A percentile compares a stretch with the other conserved stretches of the same genome.
These are phyloP conservation scores for Cebus imitator DNA, from an alignment of 2,113 vertebrate species.

Conservation along the genomic window DNA sequence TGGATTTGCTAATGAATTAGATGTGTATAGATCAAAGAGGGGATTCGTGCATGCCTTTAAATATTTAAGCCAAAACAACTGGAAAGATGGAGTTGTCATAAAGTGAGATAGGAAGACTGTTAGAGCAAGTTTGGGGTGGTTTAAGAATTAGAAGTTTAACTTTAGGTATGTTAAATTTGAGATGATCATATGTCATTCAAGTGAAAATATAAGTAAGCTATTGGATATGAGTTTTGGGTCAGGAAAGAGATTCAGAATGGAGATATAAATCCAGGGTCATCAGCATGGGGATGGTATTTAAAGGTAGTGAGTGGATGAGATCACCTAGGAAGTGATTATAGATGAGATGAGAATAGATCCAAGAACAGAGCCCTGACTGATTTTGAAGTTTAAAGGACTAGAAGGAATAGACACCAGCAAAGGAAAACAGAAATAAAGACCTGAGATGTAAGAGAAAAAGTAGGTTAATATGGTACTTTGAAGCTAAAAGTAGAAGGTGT, in stretches of 20 bases:
- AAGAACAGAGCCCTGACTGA: not conserved
- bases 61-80: not conserved
- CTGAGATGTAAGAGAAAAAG: not conserved
- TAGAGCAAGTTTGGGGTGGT: not conserved
- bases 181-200: not conserved
- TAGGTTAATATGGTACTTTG: not conserved
- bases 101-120: not conserved
- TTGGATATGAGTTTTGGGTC: not conserved
- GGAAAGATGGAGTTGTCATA: not conserved
- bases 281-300: not conserved
- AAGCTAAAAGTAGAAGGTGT: not conserved
- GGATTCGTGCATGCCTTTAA: not conserved
- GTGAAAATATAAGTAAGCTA: not conserved
- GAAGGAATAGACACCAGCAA: not conserved
- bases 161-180: not conserved
- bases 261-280: not conserved
- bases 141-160: not conserved
- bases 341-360: not conserved
- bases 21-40: not conserved
- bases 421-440: not conserved
- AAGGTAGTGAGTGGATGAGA: not conserved
- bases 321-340: not conserved
- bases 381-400: not conserved
- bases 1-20: not conserved
- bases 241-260: not conserved